Evolutionary conservation across 2,797 vertebrate genomes (phyloP).

Genomic region (Fistularia tabacaria): DNA sequence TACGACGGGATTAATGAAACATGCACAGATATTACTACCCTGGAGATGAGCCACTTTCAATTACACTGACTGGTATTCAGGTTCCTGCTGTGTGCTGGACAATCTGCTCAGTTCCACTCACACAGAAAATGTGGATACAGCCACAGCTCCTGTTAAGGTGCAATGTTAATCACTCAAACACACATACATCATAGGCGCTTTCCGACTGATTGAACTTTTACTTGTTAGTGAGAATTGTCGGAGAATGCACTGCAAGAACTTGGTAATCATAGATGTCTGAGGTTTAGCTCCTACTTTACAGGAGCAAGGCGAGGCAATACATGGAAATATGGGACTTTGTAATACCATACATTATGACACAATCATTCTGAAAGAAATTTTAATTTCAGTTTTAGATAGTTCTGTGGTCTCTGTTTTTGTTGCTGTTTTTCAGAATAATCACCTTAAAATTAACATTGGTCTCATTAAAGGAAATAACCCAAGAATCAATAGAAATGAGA

Average conservation of each 20-base stretch:
- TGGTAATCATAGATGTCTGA: too few relatives aligned
- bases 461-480: too few relatives aligned
- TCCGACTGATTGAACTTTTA: not conserved
- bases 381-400: too few relatives aligned
- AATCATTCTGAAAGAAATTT: too few relatives aligned
- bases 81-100: constrained; percentile 44
- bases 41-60: constrained; percentile 66
- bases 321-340: too few relatives aligned
- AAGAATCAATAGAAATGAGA: too few relatives aligned
- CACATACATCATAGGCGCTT: constrained; percentile 11
- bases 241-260: not conserved
- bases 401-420: too few relatives aligned
- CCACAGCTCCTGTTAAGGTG: constrained; percentile 36
- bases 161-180: constrained; percentile 31
- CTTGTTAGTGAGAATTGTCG: not conserved
- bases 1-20: constrained; percentile 68
- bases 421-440: too few relatives aligned
- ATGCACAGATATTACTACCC: constrained; percentile 55
- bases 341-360: too few relatives aligned
- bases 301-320: too few relatives aligned
- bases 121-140: constrained; percentile 34
- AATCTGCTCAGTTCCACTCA: constrained; percentile 39
- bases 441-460: too few relatives aligned
- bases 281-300: too few relatives aligned
- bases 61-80: constrained; percentile 65